These are phyloP conservation scores for Ptyas mucosa DNA, from an alignment of 2,113 vertebrate genomes.

Conservation along the genomic window DNA sequence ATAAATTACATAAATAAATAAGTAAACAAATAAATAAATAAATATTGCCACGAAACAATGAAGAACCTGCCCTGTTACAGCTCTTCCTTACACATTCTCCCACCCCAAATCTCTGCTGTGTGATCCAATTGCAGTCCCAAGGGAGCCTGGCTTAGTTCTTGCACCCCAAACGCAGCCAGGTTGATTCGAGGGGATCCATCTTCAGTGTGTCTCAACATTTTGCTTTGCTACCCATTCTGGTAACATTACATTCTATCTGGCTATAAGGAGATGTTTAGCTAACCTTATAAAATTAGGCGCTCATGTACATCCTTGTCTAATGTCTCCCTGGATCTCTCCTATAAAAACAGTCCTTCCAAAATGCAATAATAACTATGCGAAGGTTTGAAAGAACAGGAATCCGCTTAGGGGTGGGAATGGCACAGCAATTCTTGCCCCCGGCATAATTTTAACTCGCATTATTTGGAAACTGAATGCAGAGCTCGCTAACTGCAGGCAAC, in stretches of 20 bases:
- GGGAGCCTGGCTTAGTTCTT: not conserved
- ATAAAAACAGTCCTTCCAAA: not conserved
- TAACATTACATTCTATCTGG: not conserved
- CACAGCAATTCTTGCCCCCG: not conserved
- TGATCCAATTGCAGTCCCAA: not conserved
- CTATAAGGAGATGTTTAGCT: not conserved
- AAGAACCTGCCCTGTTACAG: not conserved
- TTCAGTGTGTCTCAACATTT: not conserved
- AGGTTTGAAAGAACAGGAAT: not conserved
- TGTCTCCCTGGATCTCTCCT: not conserved
- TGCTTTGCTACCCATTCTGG: not conserved
- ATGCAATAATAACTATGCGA: not conserved
- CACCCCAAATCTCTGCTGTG: not conserved
- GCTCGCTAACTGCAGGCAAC: not conserved
- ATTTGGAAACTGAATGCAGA: not conserved
- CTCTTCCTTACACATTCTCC: not conserved
- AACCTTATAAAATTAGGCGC: not conserved
- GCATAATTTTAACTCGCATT: not conserved
- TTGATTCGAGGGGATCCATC: not conserved
- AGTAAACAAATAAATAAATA: not conserved
- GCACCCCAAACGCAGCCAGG: not conserved
- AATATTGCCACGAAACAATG: not conserved
- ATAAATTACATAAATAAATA: not conserved
- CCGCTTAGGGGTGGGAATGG: not conserved
- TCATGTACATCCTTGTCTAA: not conserved